Percentiles rank a stretch among this genome's conserved stretches.
phyloP scores from a whole-genome alignment of 2,888 invertebrate genomes.

The Abrostola triplasia region DNA sequence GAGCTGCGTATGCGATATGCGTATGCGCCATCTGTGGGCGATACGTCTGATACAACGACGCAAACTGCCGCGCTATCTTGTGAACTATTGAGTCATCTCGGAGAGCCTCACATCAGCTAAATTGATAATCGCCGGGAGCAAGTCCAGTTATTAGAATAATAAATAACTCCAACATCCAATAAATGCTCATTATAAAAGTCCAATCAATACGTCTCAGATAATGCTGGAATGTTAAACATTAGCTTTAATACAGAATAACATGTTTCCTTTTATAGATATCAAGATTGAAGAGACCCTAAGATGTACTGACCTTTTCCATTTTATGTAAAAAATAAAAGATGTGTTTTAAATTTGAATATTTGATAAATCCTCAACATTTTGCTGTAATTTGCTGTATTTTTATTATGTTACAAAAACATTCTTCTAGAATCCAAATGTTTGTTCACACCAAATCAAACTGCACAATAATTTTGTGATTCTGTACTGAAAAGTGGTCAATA shows the following conservation, averaged over 20 bases:
- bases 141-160: slow-evolving; percentile 81
- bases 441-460: slow-evolving; percentile 47
- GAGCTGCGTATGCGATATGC: slow-evolving; percentile 62
- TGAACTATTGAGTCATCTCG: slow-evolving; percentile 70
- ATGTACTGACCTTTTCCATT: slow-evolving; percentile 84
- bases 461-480: slow-evolving; percentile 67
- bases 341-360: slow-evolving; percentile 68
- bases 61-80: slow-evolving; percentile 66
- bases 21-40: slow-evolving; percentile 55
- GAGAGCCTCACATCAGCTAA: slow-evolving; percentile 79
- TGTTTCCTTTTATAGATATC: slow-evolving; percentile 73
- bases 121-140: slow-evolving; percentile 75
- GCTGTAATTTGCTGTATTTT: slow-evolving; percentile 63
- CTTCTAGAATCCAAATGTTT: slow-evolving; percentile 56
- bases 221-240: slow-evolving; percentile 88
- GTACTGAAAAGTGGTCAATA: slow-evolving; percentile 86
- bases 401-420: slow-evolving; percentile 44
- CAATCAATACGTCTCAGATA: slow-evolving; percentile 83
- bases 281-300: slow-evolving; percentile 79
- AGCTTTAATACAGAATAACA: slow-evolving; percentile 85
- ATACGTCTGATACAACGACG: slow-evolving; percentile 65
- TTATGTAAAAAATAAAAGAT: slow-evolving; percentile 67
- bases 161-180: slow-evolving; percentile 85
- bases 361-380: slow-evolving; percentile 64
- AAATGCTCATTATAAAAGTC: slow-evolving; percentile 84